Conservation (phyloP, 2,888 invertebrate genomes). For the Pristionchus exspectatus region DNA sequence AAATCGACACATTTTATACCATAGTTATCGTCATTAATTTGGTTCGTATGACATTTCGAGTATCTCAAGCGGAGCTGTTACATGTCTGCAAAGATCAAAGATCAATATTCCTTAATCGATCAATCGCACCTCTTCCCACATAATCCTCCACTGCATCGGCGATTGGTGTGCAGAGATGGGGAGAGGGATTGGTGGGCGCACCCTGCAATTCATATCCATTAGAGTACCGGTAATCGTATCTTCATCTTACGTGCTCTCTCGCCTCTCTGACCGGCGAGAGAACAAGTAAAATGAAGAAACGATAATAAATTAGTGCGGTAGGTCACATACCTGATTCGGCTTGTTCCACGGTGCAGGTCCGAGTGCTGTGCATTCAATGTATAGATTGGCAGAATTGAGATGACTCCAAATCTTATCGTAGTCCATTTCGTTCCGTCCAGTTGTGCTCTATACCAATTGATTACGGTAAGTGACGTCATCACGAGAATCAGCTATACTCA, state of each 20-base stretch:
- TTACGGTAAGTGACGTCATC: neutral
- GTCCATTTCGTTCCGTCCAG: neutral
- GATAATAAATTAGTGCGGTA: neutral
- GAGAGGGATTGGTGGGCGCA: neutral
- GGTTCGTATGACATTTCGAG: constrained; percentile 12
- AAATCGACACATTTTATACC: neutral
- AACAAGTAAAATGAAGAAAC: too few species aligned
- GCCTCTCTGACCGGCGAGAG: too few species aligned
- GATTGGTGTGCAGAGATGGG: neutral
- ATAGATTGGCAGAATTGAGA: neutral
- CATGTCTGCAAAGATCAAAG: neutral
- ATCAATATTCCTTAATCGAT: neutral
- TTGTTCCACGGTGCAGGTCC: constrained; percentile 1
- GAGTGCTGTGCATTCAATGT: neutral
- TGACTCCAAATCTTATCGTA: neutral
- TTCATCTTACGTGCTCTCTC: too few species aligned
- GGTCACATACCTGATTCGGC: neutral
- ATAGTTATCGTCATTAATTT: constrained; percentile 31
- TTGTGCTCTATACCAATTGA: neutral
- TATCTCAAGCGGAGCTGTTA: neutral
- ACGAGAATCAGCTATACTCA: neutral
- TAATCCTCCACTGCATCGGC: neutral
- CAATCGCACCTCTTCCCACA: neutral
- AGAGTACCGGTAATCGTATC: too few species aligned
- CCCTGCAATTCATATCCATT: neutral